These are phyloP conservation scores for Malacoraja senta DNA, from an alignment of 2,797 vertebrate genomes.

Conservation along the genomic window DNA sequence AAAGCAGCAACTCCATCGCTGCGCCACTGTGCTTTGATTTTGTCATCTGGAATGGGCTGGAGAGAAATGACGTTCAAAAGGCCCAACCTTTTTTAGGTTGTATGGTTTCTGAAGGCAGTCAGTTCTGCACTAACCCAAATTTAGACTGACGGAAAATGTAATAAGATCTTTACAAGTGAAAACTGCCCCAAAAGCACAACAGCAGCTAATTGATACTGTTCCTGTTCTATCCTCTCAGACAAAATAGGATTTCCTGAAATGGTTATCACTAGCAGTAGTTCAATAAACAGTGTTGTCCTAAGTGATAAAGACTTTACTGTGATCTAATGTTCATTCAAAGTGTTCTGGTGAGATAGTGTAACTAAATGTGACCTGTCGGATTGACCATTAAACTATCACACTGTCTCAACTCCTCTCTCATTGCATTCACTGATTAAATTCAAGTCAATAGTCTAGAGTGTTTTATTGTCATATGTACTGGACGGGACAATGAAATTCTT, in stretches of 20 bases:
- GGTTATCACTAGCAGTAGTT: background rate
- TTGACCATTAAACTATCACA: background rate
- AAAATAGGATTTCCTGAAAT: background rate
- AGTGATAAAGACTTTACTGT: background rate
- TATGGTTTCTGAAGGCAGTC: background rate
- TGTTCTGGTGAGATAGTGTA: background rate
- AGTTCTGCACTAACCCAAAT: background rate
- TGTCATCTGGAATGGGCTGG: background rate
- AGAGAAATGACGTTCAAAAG: background rate
- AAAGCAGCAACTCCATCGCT: too few species aligned
- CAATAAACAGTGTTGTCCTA: background rate
- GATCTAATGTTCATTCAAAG: background rate
- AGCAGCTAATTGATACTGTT: background rate
- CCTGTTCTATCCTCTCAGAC: background rate
- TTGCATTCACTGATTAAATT: constrained; percentile 14
- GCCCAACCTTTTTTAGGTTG: background rate
- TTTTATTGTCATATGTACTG: too few species aligned
- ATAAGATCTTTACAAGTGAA: background rate
- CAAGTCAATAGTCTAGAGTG: too few species aligned
- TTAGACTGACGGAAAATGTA: background rate
- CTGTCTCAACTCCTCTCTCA: background rate
- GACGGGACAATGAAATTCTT: too few species aligned
- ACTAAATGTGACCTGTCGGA: background rate
- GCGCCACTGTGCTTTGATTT: background rate
- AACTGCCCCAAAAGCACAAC: background rate